Conservation (phyloP, 2,797 vertebrate genomes). For the Pterois miles region DNA sequence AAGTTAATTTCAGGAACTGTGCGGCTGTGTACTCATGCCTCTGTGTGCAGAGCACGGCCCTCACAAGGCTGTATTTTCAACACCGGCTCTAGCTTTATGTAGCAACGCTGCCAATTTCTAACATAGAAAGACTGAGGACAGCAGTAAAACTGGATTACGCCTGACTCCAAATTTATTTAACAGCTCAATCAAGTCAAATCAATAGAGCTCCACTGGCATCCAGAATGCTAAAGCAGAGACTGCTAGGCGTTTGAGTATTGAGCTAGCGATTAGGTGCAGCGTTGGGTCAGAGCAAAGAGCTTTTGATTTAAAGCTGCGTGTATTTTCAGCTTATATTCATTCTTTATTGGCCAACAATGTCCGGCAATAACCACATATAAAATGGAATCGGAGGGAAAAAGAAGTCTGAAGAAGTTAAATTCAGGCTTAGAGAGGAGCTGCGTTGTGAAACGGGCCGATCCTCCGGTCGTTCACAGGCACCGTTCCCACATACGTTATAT, state of each 20-base stretch:
- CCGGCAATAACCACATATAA: background rate
- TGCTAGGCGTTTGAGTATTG: background rate
- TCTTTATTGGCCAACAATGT: constrained; percentile 1
- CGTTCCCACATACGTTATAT: background rate
- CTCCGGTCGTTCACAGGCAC: background rate
- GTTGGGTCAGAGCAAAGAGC: constrained; percentile 9
- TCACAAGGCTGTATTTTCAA: constrained; percentile 36
- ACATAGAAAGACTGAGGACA: constrained; percentile 47
- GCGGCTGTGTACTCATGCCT: background rate
- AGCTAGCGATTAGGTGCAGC: constrained; percentile 1
- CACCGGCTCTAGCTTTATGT: constrained; percentile 34
- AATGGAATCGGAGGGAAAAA: constrained; percentile 2
- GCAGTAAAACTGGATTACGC: constrained; percentile 58
- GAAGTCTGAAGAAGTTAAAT: background rate
- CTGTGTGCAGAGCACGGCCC: background rate
- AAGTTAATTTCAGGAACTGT: constrained; percentile 23
- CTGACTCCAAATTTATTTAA: constrained; percentile 70
- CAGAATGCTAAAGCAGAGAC: constrained; percentile 52
- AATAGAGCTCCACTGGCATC: constrained; percentile 47
- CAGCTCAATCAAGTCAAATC: constrained; percentile 73
- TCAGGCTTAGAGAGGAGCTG: background rate
- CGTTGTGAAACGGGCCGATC: background rate
- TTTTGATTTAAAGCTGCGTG: constrained; percentile 12
- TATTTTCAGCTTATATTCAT: background rate
- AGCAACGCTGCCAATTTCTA: constrained; percentile 44